These are phyloP conservation scores for Anarhynchus alexandrinus DNA, from an alignment of 2,113 vertebrate species.

Conservation along the genomic window DNA sequence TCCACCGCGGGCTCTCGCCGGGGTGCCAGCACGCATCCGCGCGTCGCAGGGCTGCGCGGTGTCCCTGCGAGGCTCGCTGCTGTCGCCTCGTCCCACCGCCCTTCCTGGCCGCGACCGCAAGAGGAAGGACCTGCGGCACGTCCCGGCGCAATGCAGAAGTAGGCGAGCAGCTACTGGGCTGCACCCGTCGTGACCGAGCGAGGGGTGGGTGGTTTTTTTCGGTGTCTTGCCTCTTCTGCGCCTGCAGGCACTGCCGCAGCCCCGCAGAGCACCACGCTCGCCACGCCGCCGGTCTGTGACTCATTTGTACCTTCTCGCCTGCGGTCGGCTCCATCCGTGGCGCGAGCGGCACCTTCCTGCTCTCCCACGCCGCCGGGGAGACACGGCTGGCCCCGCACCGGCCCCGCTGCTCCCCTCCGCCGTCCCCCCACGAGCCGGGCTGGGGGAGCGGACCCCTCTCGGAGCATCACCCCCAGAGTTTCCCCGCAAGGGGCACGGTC, in stretches of 20 bases:
- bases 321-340: not conserved
- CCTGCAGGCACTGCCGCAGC: not conserved
- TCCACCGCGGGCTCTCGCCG: not conserved
- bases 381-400: not conserved
- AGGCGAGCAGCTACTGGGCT: rapidly evolving
- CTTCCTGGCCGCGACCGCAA: not conserved
- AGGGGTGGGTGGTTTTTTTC: not conserved
- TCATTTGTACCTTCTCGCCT: constrained; percentile 1
- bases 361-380: not conserved
- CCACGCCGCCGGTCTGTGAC: not conserved
- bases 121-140: not conserved
- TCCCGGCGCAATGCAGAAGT: not conserved
- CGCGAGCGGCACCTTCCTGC: not conserved
- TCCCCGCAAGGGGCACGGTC: rapidly evolving
- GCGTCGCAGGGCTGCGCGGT: rapidly evolving
- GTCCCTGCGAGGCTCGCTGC: not conserved
- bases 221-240: no score
- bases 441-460: not conserved
- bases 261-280: not conserved
- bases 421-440: rapidly evolving
- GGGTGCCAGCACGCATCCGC: no score
- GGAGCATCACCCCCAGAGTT: not conserved
- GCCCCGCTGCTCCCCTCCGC: not conserved
- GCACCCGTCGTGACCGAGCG: rapidly evolving
- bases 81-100: not conserved